Evolutionary conservation across 2,113 vertebrate species (phyloP), one percentile per base, ranked within the genome.

Genomic region (Pomatorhinus ruficollis): DNA sequence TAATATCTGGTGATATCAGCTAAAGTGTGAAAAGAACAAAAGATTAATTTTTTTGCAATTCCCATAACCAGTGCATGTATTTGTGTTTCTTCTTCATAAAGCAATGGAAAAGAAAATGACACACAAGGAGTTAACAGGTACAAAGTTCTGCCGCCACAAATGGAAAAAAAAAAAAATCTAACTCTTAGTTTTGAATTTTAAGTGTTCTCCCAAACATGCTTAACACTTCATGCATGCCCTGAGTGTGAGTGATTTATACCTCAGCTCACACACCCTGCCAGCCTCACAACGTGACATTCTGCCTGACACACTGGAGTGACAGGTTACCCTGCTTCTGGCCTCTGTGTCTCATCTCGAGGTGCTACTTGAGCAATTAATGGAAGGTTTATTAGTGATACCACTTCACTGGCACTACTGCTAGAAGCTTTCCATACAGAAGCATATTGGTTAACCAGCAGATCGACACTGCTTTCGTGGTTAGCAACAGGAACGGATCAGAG

Each of bases 351-450:
- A 33, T 74, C 70, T 80, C 8, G 3, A 94, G 78, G 22, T 77
- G 97, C 94, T 60, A 89, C 56, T 70, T 35, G 15, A 68, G 71
- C 91, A 95, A 97, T 97, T 95, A 96, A 83, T 70, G 52, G 65
- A 24, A 87, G 69, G 86, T 97, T 98, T 97, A 97, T 97, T 97
- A 96, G 83, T 35, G 92, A 70, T 74, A 93, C 57, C 74, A 65
- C 65, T 94, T 92, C 90, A 96, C 50, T 96, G 90, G 89, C 78
- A 85, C 54, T 89, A 65, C 50, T 66, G 39, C 70, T 69, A 81
- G 74, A 83, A 90, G 77, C 37, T 64, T 93, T 69, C 60, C 16
- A 31, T 39, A 44, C 37, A 70, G 35, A 70, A 74, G n/a, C 44
- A 72, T 11, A 57, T 20, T 7, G n/a, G 49, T 77, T 72, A 91